Evolutionary conservation across 1,140 invertebrate species (phyloP).

Genomic region (Brachionus koreanus): DNA sequence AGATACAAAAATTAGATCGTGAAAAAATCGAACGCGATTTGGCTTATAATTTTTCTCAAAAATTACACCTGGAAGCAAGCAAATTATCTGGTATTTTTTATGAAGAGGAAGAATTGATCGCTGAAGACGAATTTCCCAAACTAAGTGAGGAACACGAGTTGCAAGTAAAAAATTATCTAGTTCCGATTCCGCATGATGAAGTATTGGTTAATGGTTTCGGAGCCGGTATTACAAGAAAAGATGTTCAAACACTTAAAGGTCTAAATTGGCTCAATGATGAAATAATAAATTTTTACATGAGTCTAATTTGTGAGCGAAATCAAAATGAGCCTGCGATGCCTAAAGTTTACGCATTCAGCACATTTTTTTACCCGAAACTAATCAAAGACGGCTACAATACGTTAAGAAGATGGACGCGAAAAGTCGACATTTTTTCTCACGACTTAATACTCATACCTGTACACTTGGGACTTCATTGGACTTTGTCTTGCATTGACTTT

Average conservation of each 20-base stretch:
- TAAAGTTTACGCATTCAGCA: slow-evolving; percentile 80
- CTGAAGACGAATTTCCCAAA: slow-evolving; percentile 30
- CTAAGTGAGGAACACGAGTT: not conserved
- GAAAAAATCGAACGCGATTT: slow-evolving; percentile 35
- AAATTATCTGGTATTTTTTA: not conserved
- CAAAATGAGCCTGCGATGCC: slow-evolving; percentile 57
- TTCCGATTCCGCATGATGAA: slow-evolving; percentile 30
- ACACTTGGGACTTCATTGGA: slow-evolving; percentile 93
- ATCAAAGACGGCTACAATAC: slow-evolving; percentile 59
- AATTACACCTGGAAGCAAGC: slow-evolving; percentile 24
- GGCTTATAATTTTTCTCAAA: slow-evolving; percentile 36
- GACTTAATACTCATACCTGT: slow-evolving; percentile 82
- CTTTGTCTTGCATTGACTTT: slow-evolving; percentile 67
- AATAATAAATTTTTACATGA: slow-evolving; percentile 89
- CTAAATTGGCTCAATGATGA: slow-evolving; percentile 94
- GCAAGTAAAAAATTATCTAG: not conserved
- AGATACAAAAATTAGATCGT: slow-evolving; percentile 22
- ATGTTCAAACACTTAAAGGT: slow-evolving; percentile 75
- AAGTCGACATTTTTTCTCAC: slow-evolving; percentile 73
- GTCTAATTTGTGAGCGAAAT: slow-evolving; percentile 72
- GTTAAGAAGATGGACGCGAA: slow-evolving; percentile 55
- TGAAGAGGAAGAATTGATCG: slow-evolving; percentile 5
- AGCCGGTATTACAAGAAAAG: slow-evolving; percentile 64
- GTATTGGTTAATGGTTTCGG: slow-evolving; percentile 63
- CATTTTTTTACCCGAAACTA: slow-evolving; percentile 89